These are phyloP conservation scores for Lepidothrix coronata DNA, from an alignment of 2,113 vertebrate species.

Conservation along the genomic window DNA sequence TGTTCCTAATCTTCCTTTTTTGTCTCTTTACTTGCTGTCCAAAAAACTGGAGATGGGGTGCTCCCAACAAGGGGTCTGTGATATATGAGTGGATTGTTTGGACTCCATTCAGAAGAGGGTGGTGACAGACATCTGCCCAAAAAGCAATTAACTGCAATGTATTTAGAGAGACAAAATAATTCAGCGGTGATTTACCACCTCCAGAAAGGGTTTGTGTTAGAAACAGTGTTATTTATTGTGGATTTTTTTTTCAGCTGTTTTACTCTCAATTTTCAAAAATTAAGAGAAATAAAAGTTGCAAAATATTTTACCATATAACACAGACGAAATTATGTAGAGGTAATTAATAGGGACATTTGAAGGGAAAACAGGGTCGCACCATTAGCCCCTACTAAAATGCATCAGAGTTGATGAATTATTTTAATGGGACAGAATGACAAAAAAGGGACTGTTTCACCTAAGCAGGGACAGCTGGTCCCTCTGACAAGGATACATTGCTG, in stretches of 20 bases:
- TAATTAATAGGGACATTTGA: slow-evolving; percentile 45
- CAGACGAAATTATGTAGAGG: background rate
- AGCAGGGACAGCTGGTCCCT: slow-evolving; percentile 67
- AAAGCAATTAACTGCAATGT: background rate
- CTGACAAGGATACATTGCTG: slow-evolving; percentile 69
- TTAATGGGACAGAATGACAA: slow-evolving; percentile 68
- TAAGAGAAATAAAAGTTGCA: background rate
- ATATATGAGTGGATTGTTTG: background rate
- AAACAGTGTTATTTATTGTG: background rate
- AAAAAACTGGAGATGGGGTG: background rate
- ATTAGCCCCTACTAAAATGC: slow-evolving; percentile 45
- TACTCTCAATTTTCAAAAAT: background rate
- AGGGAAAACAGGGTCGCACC: slow-evolving; percentile 44
- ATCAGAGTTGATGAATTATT: slow-evolving; percentile 59
- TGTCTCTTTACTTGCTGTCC: background rate
- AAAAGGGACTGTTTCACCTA: slow-evolving; percentile 60
- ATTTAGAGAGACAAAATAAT: slow-evolving; percentile 5
- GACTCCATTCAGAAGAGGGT: background rate
- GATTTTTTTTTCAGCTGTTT: background rate
- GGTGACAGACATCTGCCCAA: slow-evolving; percentile 23
- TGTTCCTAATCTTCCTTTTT: background rate
- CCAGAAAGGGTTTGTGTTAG: background rate
- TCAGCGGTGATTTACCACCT: background rate
- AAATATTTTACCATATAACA: background rate
- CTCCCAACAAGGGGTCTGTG: background rate